These are phyloP conservation scores for Zeuzera pyrina DNA, from an alignment of 2,888 invertebrate species.

Conservation along the genomic window DNA sequence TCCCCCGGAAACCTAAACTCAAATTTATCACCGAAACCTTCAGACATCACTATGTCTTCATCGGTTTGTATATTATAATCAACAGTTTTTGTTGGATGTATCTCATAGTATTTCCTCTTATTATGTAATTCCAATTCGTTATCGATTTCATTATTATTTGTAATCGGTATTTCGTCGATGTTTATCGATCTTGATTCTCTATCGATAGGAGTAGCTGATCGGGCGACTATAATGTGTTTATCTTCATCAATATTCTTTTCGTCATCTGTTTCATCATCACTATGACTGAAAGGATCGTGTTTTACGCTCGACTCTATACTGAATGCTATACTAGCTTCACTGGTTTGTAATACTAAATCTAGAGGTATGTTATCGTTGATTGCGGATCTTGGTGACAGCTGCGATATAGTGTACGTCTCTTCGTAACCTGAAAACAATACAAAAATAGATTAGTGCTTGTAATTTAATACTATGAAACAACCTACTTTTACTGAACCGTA, in stretches of 20 bases:
- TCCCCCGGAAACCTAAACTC: conserved; percentile 79
- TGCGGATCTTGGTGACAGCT: conserved; percentile 79
- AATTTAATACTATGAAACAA: too few species aligned
- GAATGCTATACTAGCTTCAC: conserved; percentile 39
- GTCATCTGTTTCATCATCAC: conserved; percentile 19
- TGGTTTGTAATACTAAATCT: conserved; percentile 43
- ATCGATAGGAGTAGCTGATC: conserved; percentile 68
- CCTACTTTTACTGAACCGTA: too few species aligned
- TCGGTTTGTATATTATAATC: conserved; percentile 43
- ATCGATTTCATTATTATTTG: conserved; percentile 73
- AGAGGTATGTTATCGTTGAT: conserved; percentile 26
- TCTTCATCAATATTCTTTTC: conserved; percentile 28
- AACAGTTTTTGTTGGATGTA: conserved; percentile 71
- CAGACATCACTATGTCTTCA: conserved; percentile 46
- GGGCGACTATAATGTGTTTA: conserved; percentile 57
- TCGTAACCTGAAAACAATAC: conserved; percentile 71
- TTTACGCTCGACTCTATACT: conserved; percentile 54
- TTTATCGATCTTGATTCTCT: conserved; percentile 67
- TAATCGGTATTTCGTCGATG: conserved; percentile 61
- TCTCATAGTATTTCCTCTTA: conserved; percentile 64
- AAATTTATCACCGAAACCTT: conserved; percentile 55
- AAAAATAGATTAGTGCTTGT: too few species aligned
- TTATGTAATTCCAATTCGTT: conserved; percentile 69
- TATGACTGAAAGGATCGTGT: conserved; percentile 28
- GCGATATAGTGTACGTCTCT: conserved; percentile 75